These are phyloP conservation scores for Delichon dasypus DNA, from an alignment of 2,797 vertebrate genomes.

Conservation along the genomic window DNA sequence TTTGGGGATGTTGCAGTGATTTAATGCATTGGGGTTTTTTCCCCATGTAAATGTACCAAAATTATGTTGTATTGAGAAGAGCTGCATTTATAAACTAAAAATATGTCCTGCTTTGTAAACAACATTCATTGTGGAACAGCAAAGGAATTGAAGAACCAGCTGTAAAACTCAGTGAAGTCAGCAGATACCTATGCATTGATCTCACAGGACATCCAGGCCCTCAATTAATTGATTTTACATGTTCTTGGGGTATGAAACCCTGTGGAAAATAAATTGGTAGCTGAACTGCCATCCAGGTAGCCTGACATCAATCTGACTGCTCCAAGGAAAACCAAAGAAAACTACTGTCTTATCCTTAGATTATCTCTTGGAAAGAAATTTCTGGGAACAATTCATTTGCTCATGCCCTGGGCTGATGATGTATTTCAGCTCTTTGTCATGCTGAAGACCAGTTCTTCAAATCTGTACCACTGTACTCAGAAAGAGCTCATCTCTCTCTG, in stretches of 20 bases:
- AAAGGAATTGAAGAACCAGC: neutral
- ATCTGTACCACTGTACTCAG: neutral
- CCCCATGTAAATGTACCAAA: neutral
- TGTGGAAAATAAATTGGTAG: neutral
- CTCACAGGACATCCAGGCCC: neutral
- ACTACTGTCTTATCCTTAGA: neutral
- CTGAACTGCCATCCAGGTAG: neutral
- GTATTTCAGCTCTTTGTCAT: neutral
- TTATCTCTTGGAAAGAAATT: neutral
- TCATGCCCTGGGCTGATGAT: neutral
- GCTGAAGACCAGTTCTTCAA: neutral
- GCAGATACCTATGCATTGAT: neutral
- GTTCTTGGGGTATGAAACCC: neutral
- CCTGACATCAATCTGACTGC: neutral
- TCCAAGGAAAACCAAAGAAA: neutral
- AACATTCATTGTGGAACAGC: neutral
- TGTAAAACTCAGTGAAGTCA: neutral
- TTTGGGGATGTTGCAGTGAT: neutral
- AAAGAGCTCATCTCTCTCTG: neutral
- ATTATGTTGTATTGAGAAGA: neutral
- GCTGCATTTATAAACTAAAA: neutral
- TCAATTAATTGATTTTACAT: neutral
- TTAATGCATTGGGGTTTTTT: neutral
- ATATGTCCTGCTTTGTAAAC: neutral
- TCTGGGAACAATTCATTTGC: neutral